phyloP scores from a whole-genome alignment of 35 echinoderm and acorn worm genomes.

The Ophiothrix spiculata region DNA sequence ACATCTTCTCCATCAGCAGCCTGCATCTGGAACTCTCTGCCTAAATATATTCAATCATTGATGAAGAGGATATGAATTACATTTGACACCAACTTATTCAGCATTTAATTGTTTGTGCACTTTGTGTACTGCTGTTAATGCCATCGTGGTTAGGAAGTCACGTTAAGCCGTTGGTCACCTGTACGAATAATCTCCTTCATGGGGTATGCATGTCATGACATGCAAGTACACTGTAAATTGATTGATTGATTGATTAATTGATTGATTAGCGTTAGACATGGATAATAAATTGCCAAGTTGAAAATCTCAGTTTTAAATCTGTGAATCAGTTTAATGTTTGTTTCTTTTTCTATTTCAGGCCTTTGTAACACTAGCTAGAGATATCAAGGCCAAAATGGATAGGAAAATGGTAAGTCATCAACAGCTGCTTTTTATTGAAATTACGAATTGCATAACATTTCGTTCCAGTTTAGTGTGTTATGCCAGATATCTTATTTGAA shows the following conservation, averaged over 20 bases:
- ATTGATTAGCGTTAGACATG: neutral
- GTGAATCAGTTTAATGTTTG: too few relatives aligned
- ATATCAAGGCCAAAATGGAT: constrained; percentile 99
- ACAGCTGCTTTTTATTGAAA: too few relatives aligned
- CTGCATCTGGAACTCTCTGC: too few relatives aligned
- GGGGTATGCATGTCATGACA: neutral
- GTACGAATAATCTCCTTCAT: neutral
- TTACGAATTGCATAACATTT: neutral
- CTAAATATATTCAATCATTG: too few relatives aligned
- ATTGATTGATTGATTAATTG: too few relatives aligned
- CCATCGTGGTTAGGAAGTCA: too few relatives aligned
- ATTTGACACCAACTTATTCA: too few relatives aligned
- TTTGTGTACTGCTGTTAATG: too few relatives aligned
- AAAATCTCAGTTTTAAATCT: neutral
- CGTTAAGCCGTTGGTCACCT: neutral
- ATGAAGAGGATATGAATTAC: too few relatives aligned
- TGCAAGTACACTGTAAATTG: neutral
- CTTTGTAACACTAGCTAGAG: constrained; percentile 92
- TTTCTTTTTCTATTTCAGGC: constrained; percentile 51
- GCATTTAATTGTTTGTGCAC: too few relatives aligned
- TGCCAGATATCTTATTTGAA: neutral
- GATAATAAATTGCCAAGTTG: neutral
- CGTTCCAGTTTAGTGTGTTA: neutral
- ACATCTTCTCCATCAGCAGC: too few relatives aligned
- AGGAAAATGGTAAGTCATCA: constrained; percentile 67